Evolutionary conservation across 2,797 vertebrate species (phyloP), one percentile per base, ranked within the genome.

Genomic region (Pachyuromys duprasi): DNA sequence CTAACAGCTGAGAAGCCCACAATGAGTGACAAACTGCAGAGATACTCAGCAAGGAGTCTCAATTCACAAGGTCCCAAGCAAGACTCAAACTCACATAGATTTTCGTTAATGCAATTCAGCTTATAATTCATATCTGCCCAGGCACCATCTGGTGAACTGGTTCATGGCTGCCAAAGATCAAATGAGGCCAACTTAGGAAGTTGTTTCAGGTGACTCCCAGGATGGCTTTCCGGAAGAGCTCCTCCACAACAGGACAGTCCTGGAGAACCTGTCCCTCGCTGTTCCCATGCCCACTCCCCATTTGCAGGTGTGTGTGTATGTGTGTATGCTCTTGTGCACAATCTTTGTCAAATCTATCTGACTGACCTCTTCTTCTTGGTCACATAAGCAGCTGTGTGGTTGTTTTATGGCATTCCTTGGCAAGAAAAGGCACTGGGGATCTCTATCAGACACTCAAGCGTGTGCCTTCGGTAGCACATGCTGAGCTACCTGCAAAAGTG

Each of bases 181-280:
- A 93, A 93, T 24, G 57, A 97, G 62, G 76, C 83, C 88, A 91
- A 60, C 28, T 81, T 69, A 74, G 49, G 8, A 92, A 96, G 93
- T 13, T 91, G 72, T 93, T 96, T 94, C 83, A 94, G 55, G 60
- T 93, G 93, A 60, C 91, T 94, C 49, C 63, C 80, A 86, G 93
- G 75, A 95, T 9, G 4, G 28, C n/a, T 89, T 92, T 88, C 94
- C 3, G 15, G 45, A 96, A 94, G 65, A 89, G 91, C 87, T 72
- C 75, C n/a, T 95, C 36, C 57, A 93, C 53, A 96, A 92, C 49
- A 90, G 53, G 90, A 95, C 31, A 80, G 90, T 93, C 74, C 88
- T 93, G 79, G 83, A 89, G 62, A 96, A 96, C 42, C 75, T 81
- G 55, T 60, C 42, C 62, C 67, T 88, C 36, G 36, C 18, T 76